phyloP scores from a whole-genome alignment of 2,888 invertebrate species.

The Brachynemurus nebulosus region DNA sequence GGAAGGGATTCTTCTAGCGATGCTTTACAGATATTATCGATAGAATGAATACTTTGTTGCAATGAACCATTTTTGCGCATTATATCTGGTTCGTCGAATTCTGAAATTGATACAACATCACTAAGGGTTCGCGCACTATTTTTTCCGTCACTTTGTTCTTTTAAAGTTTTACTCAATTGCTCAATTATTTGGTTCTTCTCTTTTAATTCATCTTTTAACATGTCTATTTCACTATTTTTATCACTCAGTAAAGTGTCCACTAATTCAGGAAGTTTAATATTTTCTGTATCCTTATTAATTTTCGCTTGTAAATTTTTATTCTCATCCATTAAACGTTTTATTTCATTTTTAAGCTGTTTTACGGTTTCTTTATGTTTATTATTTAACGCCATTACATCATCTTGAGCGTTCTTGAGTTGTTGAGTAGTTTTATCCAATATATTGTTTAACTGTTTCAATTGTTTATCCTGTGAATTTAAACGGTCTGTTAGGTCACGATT shows the following conservation, averaged over 20 bases:
- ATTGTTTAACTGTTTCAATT: constrained; percentile 42
- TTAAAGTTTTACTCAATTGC: constrained; percentile 26
- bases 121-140: constrained; percentile 54
- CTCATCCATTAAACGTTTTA: constrained; percentile 37
- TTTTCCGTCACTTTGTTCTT: constrained; percentile 32
- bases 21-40: constrained; percentile 2
- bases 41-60: constrained; percentile 11
- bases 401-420: constrained; percentile 41
- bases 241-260: constrained; percentile 49
- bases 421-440: constrained; percentile 46
- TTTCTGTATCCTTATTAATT: constrained; percentile 34
- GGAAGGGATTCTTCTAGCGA: not conserved
- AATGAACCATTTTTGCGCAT: constrained; percentile 31
- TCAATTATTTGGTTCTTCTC: constrained; percentile 39
- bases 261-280: constrained; percentile 33
- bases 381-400: not conserved
- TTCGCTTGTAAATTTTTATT: constrained; percentile 29
- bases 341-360: constrained; percentile 32
- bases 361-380: constrained; percentile 20
- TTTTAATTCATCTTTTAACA: constrained; percentile 39
- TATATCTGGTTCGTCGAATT: constrained; percentile 50
- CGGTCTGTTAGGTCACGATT: constrained; percentile 48
- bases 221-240: constrained; percentile 56
- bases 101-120: constrained; percentile 59
- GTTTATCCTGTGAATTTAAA: constrained; percentile 46